phyloP scores from a whole-genome alignment of 1,140 invertebrate genomes.

The Mercenaria mercenaria region DNA sequence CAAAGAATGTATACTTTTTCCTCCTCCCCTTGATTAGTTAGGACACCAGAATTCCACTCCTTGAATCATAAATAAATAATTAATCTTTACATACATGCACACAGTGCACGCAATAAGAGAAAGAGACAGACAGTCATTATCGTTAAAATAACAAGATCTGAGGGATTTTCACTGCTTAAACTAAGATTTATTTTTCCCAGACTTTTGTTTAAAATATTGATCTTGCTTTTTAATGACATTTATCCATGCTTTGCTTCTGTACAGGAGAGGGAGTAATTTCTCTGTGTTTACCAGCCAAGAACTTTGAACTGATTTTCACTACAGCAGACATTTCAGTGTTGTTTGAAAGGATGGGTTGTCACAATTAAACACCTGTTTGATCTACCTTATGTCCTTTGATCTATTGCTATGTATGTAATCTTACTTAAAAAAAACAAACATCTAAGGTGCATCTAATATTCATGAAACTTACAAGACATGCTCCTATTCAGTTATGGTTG shows the following conservation, averaged over 20 bases:
- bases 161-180: constrained; percentile 55
- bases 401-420: neutral
- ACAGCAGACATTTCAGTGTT: constrained; percentile 7
- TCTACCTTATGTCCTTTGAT: constrained; percentile 24
- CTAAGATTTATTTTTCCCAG: constrained; percentile 65
- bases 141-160: constrained; percentile 57
- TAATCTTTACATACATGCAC: constrained; percentile 50
- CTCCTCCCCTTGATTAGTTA: constrained; percentile 14
- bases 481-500: neutral
- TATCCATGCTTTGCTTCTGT: constrained; percentile 7
- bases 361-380: constrained; percentile 37
- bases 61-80: constrained; percentile 55
- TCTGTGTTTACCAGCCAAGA: neutral
- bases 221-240: constrained; percentile 55
- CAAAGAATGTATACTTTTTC: neutral
- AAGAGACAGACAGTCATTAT: constrained; percentile 54
- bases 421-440: neutral
- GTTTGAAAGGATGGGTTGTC: constrained; percentile 28
- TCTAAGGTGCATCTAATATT: neutral
- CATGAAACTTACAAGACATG: neutral
- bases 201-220: constrained; percentile 68
- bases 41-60: constrained; percentile 48
- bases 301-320: constrained; percentile 35
- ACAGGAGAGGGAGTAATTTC: neutral
- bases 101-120: constrained; percentile 31